phyloP scores from a whole-genome alignment of 2,888 invertebrate species.

The Stenchaetothrips biformis region DNA sequence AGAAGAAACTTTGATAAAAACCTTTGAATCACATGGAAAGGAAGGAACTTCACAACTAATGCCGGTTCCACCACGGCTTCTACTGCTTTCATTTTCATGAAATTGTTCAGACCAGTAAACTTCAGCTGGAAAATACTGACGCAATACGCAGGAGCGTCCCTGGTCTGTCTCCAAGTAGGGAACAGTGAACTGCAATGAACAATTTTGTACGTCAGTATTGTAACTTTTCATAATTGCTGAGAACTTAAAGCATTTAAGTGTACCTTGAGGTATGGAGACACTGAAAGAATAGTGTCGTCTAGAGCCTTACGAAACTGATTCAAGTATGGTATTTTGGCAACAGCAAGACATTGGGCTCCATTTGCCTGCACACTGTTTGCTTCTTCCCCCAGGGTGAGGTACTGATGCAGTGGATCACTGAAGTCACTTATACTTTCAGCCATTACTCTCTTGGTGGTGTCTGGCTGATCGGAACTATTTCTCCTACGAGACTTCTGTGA shows the following conservation, averaged over 20 bases:
- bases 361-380: conserved; percentile 44
- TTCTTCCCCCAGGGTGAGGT: conserved; percentile 48
- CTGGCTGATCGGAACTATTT: background rate
- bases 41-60: conserved; percentile 32
- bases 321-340: conserved; percentile 56
- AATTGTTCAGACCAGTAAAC: conserved; percentile 66
- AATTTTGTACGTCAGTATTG: background rate
- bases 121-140: conserved; percentile 66
- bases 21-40: background rate
- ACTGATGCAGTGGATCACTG: conserved; percentile 72
- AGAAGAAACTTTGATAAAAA: background rate
- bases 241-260: background rate
- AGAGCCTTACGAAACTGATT: conserved; percentile 70
- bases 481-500: background rate
- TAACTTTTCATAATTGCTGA: background rate
- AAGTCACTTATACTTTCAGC: conserved; percentile 65
- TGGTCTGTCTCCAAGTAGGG: conserved; percentile 84
- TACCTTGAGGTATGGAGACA: conserved; percentile 75
- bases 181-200: conserved; percentile 56
- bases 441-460: conserved; percentile 38
- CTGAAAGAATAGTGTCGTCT: conserved; percentile 67
- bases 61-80: conserved; percentile 40
- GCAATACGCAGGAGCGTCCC: conserved; percentile 68
- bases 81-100: conserved; percentile 43
- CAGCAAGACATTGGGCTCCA: conserved; percentile 47